Conservation (phyloP, 2,113 vertebrate species). For the Pachyramphus minor region DNA sequence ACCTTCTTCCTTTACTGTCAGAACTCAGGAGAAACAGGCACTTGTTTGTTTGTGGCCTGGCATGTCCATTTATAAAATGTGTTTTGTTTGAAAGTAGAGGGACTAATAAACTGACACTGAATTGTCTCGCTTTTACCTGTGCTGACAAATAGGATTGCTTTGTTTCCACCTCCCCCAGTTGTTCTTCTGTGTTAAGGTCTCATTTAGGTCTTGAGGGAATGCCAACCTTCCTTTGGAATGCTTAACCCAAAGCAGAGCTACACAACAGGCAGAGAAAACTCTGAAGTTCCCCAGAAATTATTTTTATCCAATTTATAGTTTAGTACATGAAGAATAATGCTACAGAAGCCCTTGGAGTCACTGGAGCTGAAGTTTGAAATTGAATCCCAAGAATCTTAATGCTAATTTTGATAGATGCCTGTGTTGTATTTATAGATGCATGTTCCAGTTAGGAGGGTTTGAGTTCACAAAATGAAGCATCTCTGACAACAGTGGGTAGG, state of each 20-base stretch:
- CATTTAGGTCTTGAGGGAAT: background rate
- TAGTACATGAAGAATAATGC: background rate
- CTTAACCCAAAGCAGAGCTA: background rate
- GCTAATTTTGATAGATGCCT: background rate
- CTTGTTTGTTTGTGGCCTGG: background rate
- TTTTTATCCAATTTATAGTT: background rate
- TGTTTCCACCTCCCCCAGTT: background rate
- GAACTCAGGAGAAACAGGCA: background rate
- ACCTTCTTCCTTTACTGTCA: background rate
- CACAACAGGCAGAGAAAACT: background rate
- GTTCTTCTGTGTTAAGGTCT: background rate
- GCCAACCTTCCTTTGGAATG: background rate
- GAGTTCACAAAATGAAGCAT: background rate
- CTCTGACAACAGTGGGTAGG: background rate
- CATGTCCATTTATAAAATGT: background rate
- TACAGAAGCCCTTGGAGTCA: background rate
- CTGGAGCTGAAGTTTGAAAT: background rate
- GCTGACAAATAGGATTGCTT: background rate
- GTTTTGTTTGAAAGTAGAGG: background rate
- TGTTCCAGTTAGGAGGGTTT: background rate
- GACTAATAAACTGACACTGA: background rate
- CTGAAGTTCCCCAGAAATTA: background rate
- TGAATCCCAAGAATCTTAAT: background rate
- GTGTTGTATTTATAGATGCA: background rate
- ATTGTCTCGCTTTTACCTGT: background rate